phyloP scores from a whole-genome alignment of 2,113 vertebrate genomes.

The Bambusicola thoracicus region DNA sequence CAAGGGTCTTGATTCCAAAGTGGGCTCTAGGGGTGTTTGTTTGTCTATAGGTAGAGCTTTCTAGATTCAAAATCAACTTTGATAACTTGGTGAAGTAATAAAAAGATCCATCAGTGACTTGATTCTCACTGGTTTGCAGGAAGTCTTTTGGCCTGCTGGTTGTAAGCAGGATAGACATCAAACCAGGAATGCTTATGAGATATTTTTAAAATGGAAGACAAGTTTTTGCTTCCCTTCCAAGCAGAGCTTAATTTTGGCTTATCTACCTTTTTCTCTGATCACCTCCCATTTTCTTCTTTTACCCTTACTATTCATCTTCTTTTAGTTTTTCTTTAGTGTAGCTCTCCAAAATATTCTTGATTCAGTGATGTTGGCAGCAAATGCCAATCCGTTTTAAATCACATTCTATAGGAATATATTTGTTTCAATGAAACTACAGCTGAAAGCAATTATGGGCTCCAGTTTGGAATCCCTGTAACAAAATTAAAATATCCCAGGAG shows the following conservation, averaged over 20 bases:
- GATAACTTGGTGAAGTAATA: neutral
- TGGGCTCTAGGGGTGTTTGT: neutral
- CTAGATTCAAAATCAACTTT: neutral
- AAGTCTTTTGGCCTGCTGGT: neutral
- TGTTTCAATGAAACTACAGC: conserved; percentile 60
- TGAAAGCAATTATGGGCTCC: conserved; percentile 38
- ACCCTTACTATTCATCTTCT: conserved; percentile 14
- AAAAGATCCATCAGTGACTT: neutral
- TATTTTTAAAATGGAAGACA: conserved; percentile 18
- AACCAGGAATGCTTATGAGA: neutral
- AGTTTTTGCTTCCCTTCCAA: conserved; percentile 23
- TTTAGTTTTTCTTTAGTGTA: neutral
- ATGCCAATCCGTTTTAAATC: conserved; percentile 6
- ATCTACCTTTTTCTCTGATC: neutral
- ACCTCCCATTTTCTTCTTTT: neutral
- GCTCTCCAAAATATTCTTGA: conserved; percentile 34
- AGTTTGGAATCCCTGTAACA: conserved; percentile 26
- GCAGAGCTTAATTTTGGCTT: neutral
- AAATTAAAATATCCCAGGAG: conserved; percentile 21
- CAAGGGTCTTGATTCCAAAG: neutral
- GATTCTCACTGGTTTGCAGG: neutral
- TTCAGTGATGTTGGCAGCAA: conserved; percentile 29
- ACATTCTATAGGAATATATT: conserved; percentile 31
- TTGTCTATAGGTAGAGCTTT: neutral
- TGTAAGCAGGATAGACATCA: neutral